phyloP scores from a whole-genome alignment of 37 sponge, comb jelly and placozoan genomes.

The Mnemiopsis leidyi region DNA sequence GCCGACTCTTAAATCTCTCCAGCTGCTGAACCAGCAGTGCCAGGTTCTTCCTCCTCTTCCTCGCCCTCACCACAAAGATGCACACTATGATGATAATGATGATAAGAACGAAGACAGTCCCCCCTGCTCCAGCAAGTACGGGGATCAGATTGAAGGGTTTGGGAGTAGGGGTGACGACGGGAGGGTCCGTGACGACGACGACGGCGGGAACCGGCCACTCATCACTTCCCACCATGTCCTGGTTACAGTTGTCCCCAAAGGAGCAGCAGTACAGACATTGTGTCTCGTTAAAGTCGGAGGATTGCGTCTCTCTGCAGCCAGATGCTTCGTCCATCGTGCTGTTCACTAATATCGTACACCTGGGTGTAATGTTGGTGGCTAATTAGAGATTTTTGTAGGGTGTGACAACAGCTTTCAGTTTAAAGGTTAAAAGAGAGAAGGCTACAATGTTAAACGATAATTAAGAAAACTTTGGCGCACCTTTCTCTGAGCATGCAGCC shows the following conservation, averaged over 20 bases:
- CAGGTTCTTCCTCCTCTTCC: conserved; percentile 37
- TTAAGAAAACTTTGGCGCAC: no score
- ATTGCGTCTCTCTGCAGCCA: neutral
- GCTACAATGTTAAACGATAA: no score
- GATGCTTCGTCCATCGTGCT: neutral
- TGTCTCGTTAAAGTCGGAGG: neutral
- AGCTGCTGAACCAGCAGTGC: conserved; percentile 43
- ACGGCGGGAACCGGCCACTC: neutral
- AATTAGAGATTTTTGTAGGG: neutral
- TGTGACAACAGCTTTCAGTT: neutral
- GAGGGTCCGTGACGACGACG: neutral
- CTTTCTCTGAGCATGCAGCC: conserved; percentile 36
- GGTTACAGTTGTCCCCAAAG: neutral
- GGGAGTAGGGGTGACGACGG: neutral
- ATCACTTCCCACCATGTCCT: neutral
- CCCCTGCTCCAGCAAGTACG: neutral
- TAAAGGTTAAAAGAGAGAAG: neutral
- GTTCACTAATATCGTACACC: neutral
- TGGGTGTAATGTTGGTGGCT: neutral
- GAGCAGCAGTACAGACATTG: conserved; percentile 48
- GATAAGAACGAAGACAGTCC: neutral
- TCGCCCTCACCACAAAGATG: neutral
- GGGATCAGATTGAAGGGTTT: neutral
- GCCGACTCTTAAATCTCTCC: conserved; percentile 27
- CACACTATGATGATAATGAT: conserved; percentile 1